These are phyloP conservation scores for Antedon mediterranea DNA, from an alignment of 53 echinoderm and acorn worm species.

Conservation along the genomic window DNA sequence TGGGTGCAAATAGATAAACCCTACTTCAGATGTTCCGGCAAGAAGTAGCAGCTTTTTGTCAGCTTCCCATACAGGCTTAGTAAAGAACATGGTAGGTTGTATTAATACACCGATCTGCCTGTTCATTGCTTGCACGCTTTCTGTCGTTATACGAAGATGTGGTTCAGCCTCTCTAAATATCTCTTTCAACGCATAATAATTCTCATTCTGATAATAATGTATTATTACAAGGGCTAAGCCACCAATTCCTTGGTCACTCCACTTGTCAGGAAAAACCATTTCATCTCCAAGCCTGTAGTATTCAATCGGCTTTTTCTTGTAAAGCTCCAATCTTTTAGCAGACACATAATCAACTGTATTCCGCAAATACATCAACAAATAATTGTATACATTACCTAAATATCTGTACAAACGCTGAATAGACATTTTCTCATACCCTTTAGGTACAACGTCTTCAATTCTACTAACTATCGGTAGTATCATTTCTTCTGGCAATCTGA, in stretches of 20 bases:
- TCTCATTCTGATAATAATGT: background rate
- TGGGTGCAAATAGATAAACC: background rate
- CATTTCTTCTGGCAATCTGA: background rate
- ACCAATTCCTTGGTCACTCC: background rate
- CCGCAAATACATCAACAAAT: background rate
- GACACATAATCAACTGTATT: background rate
- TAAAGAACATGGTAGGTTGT: background rate
- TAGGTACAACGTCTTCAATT: background rate
- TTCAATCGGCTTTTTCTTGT: background rate
- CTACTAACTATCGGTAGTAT: background rate
- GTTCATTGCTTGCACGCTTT: background rate
- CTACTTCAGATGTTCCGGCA: background rate
- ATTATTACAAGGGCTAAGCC: background rate
- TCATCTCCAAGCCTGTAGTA: background rate
- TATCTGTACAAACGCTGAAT: background rate
- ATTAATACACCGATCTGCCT: background rate
- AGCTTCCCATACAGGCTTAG: background rate
- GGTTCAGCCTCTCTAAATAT: background rate
- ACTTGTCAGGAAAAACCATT: background rate
- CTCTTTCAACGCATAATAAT: background rate
- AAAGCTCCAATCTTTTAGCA: background rate
- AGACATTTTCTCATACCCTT: background rate
- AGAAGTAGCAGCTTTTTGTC: background rate
- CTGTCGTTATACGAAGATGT: background rate
- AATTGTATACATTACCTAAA: background rate